Percentiles rank a stretch among this genome's conserved stretches.
These are phyloP conservation scores for Agrotis ipsilon DNA, from an alignment of 2,888 invertebrate species.

Conservation along the genomic window DNA sequence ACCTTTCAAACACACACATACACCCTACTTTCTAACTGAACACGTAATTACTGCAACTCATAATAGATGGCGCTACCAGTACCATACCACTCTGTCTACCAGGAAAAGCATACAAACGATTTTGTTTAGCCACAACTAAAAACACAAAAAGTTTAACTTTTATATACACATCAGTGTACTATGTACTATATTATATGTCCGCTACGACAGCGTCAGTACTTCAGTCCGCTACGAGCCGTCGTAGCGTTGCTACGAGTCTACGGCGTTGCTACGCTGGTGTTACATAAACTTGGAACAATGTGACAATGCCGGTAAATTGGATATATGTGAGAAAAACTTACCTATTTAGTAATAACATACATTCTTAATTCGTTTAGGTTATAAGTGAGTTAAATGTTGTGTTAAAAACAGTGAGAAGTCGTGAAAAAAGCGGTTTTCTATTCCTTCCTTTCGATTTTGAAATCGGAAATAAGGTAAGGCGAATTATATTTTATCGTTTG, in stretches of 20 bases:
- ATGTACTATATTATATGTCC: constrained; percentile 33
- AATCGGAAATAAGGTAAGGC: constrained; percentile 62
- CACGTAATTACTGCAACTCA: constrained; percentile 38
- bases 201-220: constrained; percentile 45
- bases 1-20: constrained; percentile 33
- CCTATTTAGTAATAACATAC: constrained; percentile 20
- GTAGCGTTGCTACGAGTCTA: constrained; percentile 74
- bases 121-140: constrained; percentile 42
- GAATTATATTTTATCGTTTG: constrained; percentile 54
- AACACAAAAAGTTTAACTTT: constrained; percentile 52
- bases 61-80: constrained; percentile 73
- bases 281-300: constrained; percentile 62
- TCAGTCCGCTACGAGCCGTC: constrained; percentile 78
- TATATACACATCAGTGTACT: constrained; percentile 36
- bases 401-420: constrained; percentile 46
- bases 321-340: constrained; percentile 57
- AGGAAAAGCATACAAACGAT: constrained; percentile 26
- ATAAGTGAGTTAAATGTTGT: constrained; percentile 33
- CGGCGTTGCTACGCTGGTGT: constrained; percentile 66
- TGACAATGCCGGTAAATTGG: constrained; percentile 65
- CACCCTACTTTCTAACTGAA: constrained; percentile 34
- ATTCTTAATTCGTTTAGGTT: constrained; percentile 40
- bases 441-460: constrained; percentile 46
- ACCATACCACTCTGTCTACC: constrained; percentile 15
- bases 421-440: constrained; percentile 40